Percentiles rank a stretch among this genome's conserved stretches.
Conservation (phyloP, 2,888 invertebrate genomes). For the Coelogynopora nodosa region DNA sequence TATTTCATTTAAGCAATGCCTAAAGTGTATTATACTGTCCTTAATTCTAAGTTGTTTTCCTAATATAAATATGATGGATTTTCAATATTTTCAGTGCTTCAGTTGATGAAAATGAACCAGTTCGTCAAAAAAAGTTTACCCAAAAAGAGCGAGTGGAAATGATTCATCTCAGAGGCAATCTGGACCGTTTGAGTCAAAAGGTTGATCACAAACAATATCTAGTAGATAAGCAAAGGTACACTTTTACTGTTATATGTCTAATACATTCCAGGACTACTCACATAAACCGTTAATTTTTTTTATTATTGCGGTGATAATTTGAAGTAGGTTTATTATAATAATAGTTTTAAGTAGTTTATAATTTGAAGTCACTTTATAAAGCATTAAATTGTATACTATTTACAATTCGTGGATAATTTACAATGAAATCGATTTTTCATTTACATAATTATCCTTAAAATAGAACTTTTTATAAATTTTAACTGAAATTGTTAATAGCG, state of each 20-base stretch:
- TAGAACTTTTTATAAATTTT: no score
- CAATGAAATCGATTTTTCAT: no score
- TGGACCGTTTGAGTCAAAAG: constrained; percentile 55
- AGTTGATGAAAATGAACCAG: not conserved
- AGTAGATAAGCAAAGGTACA: constrained; percentile 57
- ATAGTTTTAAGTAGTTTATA: no score
- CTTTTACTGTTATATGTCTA: not conserved
- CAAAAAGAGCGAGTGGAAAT: constrained; percentile 56
- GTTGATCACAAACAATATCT: constrained; percentile 54
- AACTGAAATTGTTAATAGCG: no score
- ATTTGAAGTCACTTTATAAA: no score
- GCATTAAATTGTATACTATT: no score
- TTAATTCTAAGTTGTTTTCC: not conserved
- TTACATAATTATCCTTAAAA: no score
- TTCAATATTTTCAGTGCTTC: not conserved
- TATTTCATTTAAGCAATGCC: not conserved
- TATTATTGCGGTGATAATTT: no score
- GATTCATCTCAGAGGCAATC: constrained; percentile 57
- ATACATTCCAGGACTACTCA: no score
- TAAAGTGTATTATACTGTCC: not conserved
- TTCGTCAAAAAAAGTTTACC: constrained; percentile 35
- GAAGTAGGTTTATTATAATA: no score
- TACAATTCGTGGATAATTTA: no score
- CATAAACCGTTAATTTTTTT: no score
- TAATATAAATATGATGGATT: not conserved